phyloP scores from a whole-genome alignment of 2,113 vertebrate species.

The Mustela nigripes region DNA sequence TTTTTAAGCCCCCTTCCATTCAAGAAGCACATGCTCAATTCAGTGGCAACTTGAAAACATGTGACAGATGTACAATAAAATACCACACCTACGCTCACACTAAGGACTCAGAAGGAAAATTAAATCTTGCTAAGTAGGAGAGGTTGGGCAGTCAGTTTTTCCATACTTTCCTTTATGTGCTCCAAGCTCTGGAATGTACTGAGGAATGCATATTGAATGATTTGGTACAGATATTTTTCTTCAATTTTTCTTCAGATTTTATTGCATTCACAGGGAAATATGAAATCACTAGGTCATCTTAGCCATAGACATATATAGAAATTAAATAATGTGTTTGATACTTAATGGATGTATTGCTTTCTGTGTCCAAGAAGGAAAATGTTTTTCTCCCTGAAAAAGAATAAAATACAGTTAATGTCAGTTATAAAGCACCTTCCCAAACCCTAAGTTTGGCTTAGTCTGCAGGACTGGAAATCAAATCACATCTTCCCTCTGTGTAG shows the following conservation, averaged over 20 bases:
- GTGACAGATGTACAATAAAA: constrained; percentile 52
- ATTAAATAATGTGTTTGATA: constrained; percentile 56
- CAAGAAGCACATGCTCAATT: constrained; percentile 41
- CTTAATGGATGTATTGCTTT: constrained; percentile 47
- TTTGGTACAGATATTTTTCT: constrained; percentile 53
- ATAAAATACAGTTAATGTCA: constrained; percentile 35
- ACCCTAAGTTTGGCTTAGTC: not conserved
- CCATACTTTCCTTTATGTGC: constrained; percentile 59
- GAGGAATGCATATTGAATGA: constrained; percentile 60
- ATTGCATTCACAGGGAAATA: constrained; percentile 64
- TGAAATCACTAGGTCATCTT: constrained; percentile 61
- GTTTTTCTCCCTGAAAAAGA: constrained; percentile 39
- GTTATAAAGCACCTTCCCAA: constrained; percentile 37
- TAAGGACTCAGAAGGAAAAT: constrained; percentile 70
- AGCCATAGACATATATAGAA: constrained; percentile 59
- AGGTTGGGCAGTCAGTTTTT: constrained; percentile 65
- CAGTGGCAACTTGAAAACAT: constrained; percentile 66
- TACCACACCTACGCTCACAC: not conserved
- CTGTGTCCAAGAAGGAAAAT: not conserved
- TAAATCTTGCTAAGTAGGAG: constrained; percentile 65
- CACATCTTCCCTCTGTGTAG: not conserved
- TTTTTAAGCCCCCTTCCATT: not conserved
- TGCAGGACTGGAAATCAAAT: constrained; percentile 58
- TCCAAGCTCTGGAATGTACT: constrained; percentile 67
- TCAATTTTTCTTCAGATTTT: constrained; percentile 59